Base-by-base conservation (phyloP, 2,113 vertebrate species). In the Hypocryptadius cinnamomeus region DNA sequence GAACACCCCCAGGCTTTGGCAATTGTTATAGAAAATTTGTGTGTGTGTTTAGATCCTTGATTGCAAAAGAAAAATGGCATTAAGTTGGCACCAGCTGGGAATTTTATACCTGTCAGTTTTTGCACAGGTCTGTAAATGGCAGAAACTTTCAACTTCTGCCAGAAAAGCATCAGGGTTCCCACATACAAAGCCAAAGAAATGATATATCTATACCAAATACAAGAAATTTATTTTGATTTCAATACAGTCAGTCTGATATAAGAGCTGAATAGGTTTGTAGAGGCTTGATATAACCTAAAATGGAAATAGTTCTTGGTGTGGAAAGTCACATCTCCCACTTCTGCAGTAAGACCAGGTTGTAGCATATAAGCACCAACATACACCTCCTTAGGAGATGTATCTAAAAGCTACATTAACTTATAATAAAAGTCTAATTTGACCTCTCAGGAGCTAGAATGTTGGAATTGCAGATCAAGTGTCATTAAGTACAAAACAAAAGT, bases 61-160 rank as follows among this genome's bases (percentile, higher is more conserved):
- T 51, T 93, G 87, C 89, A 96, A 92, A 94, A 95, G 48, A 86
- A 85, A 93, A 94, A 93, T 66, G 84, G 90, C 87, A 91, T 90
- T 71, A 90, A 88, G 69, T 94, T 94, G 92, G 94, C 93, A 96
- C 42, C 69, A 40, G 44, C 54, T 79, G 79, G 73, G 63, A 87
- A 90, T 92, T 95, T 88, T 91, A 68, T 93, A 86, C 78, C 72
- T 91, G 89, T 91, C 76, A 65, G 83, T 73, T 96, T 94, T 85
- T 86, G 85, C 85, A 76, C 51, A 71, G 72, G 80, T 90, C 57
- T 94, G 69, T 73, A 86, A 83, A 70, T 60, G 89, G 95, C 63
- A 89, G 68, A 86, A 94, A 94, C 89, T 91, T 96, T 85, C 68
- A 94, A 80, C 76, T 87, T 91, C 85, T 95, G 93, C 91, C 94